Evolutionary conservation across 2,113 vertebrate species (phyloP).

Genomic region (Atlantisia rogersi): DNA sequence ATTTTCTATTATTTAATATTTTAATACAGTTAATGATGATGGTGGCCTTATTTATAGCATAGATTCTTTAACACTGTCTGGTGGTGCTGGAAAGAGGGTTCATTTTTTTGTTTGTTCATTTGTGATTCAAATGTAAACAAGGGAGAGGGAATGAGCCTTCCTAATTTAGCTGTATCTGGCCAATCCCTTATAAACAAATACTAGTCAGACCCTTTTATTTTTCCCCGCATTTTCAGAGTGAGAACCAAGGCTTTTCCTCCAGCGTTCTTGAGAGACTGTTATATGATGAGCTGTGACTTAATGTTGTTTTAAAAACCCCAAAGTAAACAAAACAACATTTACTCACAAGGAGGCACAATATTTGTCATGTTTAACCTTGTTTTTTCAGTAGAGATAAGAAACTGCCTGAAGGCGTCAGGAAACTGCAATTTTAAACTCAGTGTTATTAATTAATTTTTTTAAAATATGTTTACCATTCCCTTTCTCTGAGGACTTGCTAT

Average conservation of each 20-base stretch:
- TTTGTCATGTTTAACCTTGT: conserved; percentile 34
- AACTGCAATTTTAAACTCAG: not conserved
- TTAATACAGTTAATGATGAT: not conserved
- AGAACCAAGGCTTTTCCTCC: not conserved
- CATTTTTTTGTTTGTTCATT: not conserved
- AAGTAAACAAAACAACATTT: conserved; percentile 44
- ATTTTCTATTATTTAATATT: not conserved
- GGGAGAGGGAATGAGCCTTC: not conserved
- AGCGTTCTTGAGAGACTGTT: not conserved
- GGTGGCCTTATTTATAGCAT: not conserved
- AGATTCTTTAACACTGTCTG: not conserved
- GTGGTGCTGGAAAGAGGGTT: not conserved
- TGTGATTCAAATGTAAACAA: not conserved
- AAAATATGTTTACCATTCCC: not conserved
- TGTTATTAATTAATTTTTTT: conserved; percentile 30
- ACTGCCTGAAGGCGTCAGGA: not conserved
- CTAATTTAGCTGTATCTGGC: not conserved
- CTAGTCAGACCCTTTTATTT: not conserved
- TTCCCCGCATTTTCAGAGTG: not conserved
- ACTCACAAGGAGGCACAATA: conserved; percentile 6
- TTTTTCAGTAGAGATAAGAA: not conserved
- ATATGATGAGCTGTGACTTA: conserved; percentile 20
- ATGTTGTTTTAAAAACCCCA: not conserved
- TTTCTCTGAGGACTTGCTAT: not conserved
- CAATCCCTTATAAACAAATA: not conserved